Evolutionary conservation across 2,113 vertebrate species (phyloP).

Genomic region (Acrocephalus arundinaceus): DNA sequence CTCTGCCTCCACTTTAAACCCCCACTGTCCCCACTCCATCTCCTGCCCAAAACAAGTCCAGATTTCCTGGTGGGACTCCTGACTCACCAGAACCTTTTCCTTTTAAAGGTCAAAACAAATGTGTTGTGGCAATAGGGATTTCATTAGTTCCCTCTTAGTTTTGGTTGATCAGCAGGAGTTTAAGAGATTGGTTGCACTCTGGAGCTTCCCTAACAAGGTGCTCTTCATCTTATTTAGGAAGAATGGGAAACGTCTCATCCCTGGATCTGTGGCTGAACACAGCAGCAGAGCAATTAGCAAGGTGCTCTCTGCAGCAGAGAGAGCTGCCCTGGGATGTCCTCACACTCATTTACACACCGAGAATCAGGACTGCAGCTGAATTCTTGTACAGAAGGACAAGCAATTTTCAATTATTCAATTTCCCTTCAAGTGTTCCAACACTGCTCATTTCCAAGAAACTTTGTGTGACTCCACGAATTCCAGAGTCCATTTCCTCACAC

Average conservation of each 20-base stretch:
- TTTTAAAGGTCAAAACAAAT: not conserved
- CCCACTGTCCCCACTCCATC: not conserved
- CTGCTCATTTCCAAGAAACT: not conserved
- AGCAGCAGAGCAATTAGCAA: not conserved
- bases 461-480: rapidly evolving
- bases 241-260: not conserved
- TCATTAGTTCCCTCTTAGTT: not conserved
- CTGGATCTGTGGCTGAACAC: not conserved
- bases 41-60: not conserved
- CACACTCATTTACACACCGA: not conserved
- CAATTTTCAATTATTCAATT: not conserved
- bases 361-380: not conserved
- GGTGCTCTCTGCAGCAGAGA: not conserved
- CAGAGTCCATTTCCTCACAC: not conserved
- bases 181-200: not conserved
- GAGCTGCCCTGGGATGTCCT: not conserved
- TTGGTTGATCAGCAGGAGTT: not conserved
- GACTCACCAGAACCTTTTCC: not conserved
- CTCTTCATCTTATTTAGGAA: not conserved
- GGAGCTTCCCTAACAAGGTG: not conserved
- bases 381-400: not conserved
- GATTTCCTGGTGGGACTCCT: not conserved
- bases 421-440: not conserved
- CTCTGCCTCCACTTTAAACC: not conserved
- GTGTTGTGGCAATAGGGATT: not conserved